These are phyloP conservation scores for Pitangus sulphuratus DNA, from an alignment of 2,797 vertebrate genomes.

Conservation along the genomic window DNA sequence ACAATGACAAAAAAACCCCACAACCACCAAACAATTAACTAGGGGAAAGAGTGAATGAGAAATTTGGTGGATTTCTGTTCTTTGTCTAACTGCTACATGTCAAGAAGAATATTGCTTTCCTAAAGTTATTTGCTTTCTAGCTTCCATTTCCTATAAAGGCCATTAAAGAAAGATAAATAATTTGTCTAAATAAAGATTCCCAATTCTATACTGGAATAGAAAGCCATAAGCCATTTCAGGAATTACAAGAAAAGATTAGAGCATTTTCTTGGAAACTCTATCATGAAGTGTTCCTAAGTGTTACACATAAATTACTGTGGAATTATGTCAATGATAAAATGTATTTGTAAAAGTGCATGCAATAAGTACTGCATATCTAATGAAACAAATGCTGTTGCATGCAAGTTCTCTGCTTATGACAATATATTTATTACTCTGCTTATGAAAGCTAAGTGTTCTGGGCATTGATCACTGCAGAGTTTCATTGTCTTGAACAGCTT, in stretches of 20 bases:
- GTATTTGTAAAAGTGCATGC: constrained; percentile 41
- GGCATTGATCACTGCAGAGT: constrained; percentile 52
- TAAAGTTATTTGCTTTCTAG: constrained; percentile 29
- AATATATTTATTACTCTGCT: constrained; percentile 59
- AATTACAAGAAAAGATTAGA: constrained; percentile 60
- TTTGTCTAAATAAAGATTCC: constrained; percentile 48
- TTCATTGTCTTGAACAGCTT: constrained; percentile 61
- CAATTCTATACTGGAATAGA: constrained; percentile 46
- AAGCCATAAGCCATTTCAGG: constrained; percentile 33
- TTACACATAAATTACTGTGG: constrained; percentile 49
- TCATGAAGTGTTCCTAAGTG: constrained; percentile 37
- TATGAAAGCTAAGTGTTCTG: constrained; percentile 52
- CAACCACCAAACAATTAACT: neutral
- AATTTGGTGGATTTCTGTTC: neutral
- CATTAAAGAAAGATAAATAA: constrained; percentile 69
- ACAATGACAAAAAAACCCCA: neutral
- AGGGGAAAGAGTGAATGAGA: neutral
- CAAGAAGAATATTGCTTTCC: constrained; percentile 22
- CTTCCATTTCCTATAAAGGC: constrained; percentile 53
- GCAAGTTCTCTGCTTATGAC: constrained; percentile 2
- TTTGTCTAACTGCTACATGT: neutral
- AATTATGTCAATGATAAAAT: constrained; percentile 53
- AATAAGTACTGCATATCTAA: constrained; percentile 58
- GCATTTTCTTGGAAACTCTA: constrained; percentile 59
- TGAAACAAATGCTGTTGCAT: constrained; percentile 57